Conservation (phyloP, 2,888 invertebrate genomes). For the Sericinus montela region DNA sequence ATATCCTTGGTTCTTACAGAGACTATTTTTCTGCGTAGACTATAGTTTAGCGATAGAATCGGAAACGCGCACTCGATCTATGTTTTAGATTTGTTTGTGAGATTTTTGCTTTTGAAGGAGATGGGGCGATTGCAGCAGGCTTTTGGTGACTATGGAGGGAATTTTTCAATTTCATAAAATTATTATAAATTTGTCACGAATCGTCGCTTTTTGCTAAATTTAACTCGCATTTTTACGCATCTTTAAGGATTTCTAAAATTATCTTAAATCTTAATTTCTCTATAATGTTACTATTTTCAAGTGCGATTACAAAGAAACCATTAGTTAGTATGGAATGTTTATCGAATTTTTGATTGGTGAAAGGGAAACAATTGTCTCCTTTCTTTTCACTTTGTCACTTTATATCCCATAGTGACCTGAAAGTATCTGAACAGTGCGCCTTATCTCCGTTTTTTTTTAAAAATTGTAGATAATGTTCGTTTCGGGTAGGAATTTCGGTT, state of each 20-base stretch:
- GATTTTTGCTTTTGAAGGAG: conserved; percentile 65
- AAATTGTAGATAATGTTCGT: conserved; percentile 76
- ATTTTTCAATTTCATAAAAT: neutral
- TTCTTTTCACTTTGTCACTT: neutral
- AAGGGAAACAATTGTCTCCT: too few relatives aligned
- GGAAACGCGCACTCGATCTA: conserved; percentile 63
- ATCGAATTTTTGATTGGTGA: too few relatives aligned
- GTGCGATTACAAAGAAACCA: too few relatives aligned
- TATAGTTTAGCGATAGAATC: conserved; percentile 24
- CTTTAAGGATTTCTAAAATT: too few relatives aligned
- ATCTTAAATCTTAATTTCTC: too few relatives aligned
- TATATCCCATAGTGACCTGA: conserved; percentile 1
- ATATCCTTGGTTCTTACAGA: conserved; percentile 23
- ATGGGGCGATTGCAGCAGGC: conserved; percentile 28
- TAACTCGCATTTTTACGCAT: neutral
- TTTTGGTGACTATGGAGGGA: conserved; percentile 12
- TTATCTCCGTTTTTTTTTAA: conserved; percentile 53
- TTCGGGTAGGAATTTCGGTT: conserved; percentile 73
- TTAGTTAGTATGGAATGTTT: too few relatives aligned
- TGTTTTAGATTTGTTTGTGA: conserved; percentile 68
- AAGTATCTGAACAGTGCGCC: conserved; percentile 19
- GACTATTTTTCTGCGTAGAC: conserved; percentile 27
- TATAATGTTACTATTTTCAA: too few relatives aligned
- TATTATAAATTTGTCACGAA: too few relatives aligned
- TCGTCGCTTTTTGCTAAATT: neutral